Evolutionary conservation across 2,113 vertebrate genomes (phyloP).

Genomic region (Acrocephalus kingi): DNA sequence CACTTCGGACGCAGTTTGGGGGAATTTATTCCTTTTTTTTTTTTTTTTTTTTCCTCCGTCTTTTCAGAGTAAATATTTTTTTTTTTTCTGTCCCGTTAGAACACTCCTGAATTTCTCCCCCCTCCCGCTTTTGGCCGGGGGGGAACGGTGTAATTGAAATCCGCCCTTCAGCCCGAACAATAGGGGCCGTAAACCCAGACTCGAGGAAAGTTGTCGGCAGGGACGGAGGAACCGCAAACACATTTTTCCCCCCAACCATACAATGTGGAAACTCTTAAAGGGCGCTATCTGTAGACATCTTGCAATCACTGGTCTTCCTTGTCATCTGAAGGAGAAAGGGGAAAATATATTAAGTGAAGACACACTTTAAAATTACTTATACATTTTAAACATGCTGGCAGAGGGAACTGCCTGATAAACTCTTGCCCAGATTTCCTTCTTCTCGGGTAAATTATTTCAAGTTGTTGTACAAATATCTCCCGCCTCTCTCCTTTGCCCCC

Average conservation of each 20-base stretch:
- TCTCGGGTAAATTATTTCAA: slow-evolving; percentile 68
- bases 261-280: slow-evolving; percentile 79
- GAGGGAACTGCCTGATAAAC: slow-evolving; percentile 74
- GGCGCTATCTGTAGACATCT: slow-evolving; percentile 73
- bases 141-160: slow-evolving; percentile 31
- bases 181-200: slow-evolving; percentile 67
- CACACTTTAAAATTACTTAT: slow-evolving; percentile 80
- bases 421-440: slow-evolving; percentile 72
- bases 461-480: slow-evolving; percentile 27
- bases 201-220: slow-evolving; percentile 58
- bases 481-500: background rate
- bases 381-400: slow-evolving; percentile 76
- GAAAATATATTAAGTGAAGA: slow-evolving; percentile 82
- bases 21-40: background rate
- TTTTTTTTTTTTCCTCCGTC: rapidly evolving
- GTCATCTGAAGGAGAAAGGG: slow-evolving; percentile 77
- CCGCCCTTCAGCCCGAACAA: slow-evolving; percentile 66
- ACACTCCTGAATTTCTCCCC: slow-evolving; percentile 32
- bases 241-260: slow-evolving; percentile 33
- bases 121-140: background rate
- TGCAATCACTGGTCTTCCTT: slow-evolving; percentile 72
- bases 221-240: slow-evolving; percentile 71
- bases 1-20: background rate
- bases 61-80: background rate
- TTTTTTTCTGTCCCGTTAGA: background rate